These are phyloP conservation scores for Prolemur simus DNA, from an alignment of 2,113 vertebrate species.

Conservation along the genomic window DNA sequence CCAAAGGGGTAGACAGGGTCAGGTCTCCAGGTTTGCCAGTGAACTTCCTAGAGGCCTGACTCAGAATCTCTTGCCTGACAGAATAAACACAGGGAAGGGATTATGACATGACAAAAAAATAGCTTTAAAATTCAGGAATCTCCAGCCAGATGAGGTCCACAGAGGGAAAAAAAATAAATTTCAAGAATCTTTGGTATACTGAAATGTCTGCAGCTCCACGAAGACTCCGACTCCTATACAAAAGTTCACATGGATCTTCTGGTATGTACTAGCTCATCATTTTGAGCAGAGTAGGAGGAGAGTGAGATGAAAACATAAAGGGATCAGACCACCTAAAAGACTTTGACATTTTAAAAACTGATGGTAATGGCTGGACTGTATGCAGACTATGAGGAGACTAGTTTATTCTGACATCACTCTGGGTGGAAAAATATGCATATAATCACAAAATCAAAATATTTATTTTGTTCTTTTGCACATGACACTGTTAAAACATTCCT, in stretches of 20 bases:
- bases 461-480: slow-evolving; percentile 77
- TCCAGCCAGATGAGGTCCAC: too few species aligned
- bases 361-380: not conserved
- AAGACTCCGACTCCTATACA: not conserved
- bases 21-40: not conserved
- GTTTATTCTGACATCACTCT: not conserved
- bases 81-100: not conserved
- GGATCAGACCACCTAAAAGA: not conserved
- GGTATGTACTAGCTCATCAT: not conserved
- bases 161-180: too few species aligned
- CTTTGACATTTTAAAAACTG: not conserved
- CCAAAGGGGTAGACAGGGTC: not conserved
- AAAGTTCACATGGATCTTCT: not conserved
- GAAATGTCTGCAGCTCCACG: not conserved
- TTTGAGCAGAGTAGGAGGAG: not conserved
- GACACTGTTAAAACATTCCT: slow-evolving; percentile 69
- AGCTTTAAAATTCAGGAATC: not conserved
- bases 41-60: not conserved
- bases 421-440: not conserved
- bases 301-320: not conserved
- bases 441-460: slow-evolving; percentile 78
- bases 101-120: not conserved
- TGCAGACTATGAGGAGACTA: not conserved
- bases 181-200: not conserved
- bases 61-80: not conserved